Percentiles rank a stretch among this genome's conserved stretches.
Evolutionary conservation across 2,888 invertebrate genomes (phyloP).

Genomic region (Drosophila anomalipes): DNA sequence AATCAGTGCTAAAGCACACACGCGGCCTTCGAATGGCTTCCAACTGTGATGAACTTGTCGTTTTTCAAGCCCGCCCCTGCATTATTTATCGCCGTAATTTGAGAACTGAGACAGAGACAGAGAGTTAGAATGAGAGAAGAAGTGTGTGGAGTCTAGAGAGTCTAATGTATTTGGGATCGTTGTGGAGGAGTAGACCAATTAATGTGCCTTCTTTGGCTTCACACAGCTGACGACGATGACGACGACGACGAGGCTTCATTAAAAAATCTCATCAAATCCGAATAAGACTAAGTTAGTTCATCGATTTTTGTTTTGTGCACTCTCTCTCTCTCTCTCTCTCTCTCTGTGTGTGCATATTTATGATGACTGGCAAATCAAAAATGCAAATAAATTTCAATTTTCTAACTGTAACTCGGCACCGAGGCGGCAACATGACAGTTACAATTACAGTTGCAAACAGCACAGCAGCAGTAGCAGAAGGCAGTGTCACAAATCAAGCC

Average conservation of each 20-base stretch:
- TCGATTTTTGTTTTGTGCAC: conserved; percentile 2
- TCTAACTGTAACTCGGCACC: conserved; percentile 64
- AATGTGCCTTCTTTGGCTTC: conserved; percentile 67
- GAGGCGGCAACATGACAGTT: conserved; percentile 77
- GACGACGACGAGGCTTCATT: conserved; percentile 29
- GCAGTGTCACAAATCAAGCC: conserved; percentile 67
- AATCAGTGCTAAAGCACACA: conserved; percentile 58
- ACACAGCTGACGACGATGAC: not conserved
- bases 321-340: conserved; percentile 4
- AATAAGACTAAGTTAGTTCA: conserved; percentile 32
- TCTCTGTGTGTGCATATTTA: conserved; percentile 69
- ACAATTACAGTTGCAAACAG: conserved; percentile 72
- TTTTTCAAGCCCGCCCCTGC: conserved; percentile 32
- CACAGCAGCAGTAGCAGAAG: conserved; percentile 27
- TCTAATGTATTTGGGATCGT: conserved; percentile 9
- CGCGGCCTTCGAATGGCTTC: conserved; percentile 52
- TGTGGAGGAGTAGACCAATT: conserved; percentile 54
- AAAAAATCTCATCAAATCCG: conserved; percentile 45
- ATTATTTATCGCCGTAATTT: conserved; percentile 53
- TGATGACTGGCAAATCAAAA: conserved; percentile 76
- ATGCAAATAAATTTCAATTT: conserved; percentile 82
- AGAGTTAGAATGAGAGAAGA: not conserved
- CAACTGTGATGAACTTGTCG: conserved; percentile 65
- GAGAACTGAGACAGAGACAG: conserved; percentile 19
- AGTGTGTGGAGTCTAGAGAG: not conserved